These are phyloP conservation scores for Zaprionus taronus DNA, from an alignment of 1,140 invertebrate genomes.

Conservation along the genomic window DNA sequence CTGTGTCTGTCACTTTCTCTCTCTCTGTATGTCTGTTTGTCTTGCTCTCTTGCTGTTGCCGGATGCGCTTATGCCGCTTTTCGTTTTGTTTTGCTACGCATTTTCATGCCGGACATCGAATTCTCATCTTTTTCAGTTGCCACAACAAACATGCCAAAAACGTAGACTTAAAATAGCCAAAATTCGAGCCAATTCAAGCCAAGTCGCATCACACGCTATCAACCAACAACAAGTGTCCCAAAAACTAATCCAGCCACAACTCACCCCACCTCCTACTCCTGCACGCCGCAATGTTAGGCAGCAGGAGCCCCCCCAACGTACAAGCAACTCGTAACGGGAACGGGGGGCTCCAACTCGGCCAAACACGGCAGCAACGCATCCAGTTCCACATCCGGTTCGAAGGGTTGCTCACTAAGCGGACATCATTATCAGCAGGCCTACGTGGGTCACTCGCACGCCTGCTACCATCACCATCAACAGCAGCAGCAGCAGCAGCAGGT, in stretches of 20 bases:
- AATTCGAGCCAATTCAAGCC: conserved; percentile 19
- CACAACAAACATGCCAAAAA: conserved; percentile 28
- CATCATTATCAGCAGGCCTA: conserved; percentile 66
- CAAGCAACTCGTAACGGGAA: conserved; percentile 69
- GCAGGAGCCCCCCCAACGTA: conserved; percentile 78
- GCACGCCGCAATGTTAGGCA: conserved; percentile 64
- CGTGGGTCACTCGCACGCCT: conserved; percentile 59
- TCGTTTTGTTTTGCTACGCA: conserved; percentile 68
- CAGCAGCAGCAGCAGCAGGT: conserved; percentile 54
- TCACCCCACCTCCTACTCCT: conserved; percentile 49
- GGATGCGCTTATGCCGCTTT: conserved; percentile 29
- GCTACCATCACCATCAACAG: conserved; percentile 70
- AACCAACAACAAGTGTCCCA: conserved; percentile 26
- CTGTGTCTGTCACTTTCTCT: conserved; percentile 14
- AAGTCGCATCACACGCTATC: conserved; percentile 9
- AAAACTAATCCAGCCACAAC: conserved; percentile 29
- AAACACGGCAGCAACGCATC: conserved; percentile 6
- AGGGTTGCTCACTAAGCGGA: conserved; percentile 43
- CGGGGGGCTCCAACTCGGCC: conserved; percentile 61
- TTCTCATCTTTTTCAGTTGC: conserved; percentile 26
- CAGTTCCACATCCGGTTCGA: conserved; percentile 27
- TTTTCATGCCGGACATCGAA: conserved; percentile 41
- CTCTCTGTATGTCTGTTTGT: conserved; percentile 22
- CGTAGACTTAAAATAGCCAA: conserved; percentile 9
- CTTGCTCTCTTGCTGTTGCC: conserved; percentile 16